Evolutionary conservation across 2,113 vertebrate genomes (phyloP).

Genomic region (Notarius lentiginosus): DNA sequence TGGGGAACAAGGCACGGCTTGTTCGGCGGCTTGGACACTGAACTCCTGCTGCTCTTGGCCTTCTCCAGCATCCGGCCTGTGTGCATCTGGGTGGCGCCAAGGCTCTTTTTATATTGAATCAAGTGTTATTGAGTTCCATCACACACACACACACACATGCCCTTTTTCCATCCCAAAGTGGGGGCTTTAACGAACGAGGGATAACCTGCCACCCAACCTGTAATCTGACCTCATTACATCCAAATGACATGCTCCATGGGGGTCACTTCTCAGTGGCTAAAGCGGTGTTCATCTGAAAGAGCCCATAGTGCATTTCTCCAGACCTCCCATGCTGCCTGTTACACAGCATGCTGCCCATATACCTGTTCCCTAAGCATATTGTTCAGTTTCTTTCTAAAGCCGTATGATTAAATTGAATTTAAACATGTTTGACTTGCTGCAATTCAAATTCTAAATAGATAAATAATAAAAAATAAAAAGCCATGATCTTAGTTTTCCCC

Average conservation of each 20-base stretch:
- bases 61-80: slow-evolving; percentile 73
- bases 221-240: slow-evolving; percentile 83
- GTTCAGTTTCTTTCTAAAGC: slow-evolving; percentile 48
- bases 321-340: slow-evolving; percentile 61
- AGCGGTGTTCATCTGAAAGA: slow-evolving; percentile 58
- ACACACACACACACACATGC: slow-evolving; percentile 62
- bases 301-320: slow-evolving; percentile 49
- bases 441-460: background rate
- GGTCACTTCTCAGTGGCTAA: slow-evolving; percentile 68
- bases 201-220: slow-evolving; percentile 75
- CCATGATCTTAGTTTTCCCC: background rate
- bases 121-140: slow-evolving; percentile 78
- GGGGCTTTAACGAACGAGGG: slow-evolving; percentile 75
- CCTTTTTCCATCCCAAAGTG: slow-evolving; percentile 69
- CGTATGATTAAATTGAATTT: slow-evolving; percentile 51
- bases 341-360: slow-evolving; percentile 57
- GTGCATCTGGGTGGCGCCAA: slow-evolving; percentile 78
- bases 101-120: slow-evolving; percentile 78
- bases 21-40: slow-evolving; percentile 70
- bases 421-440: slow-evolving; percentile 33
- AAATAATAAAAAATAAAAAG: slow-evolving; percentile 9
- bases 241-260: slow-evolving; percentile 71
- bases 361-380: slow-evolving; percentile 49
- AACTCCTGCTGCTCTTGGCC: slow-evolving; percentile 62
- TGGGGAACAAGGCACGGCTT: slow-evolving; percentile 77